Percentiles rank a stretch among this genome's conserved stretches.
These are phyloP conservation scores for Diachrysia chrysitis DNA, from an alignment of 2,888 invertebrate genomes.

Conservation along the genomic window DNA sequence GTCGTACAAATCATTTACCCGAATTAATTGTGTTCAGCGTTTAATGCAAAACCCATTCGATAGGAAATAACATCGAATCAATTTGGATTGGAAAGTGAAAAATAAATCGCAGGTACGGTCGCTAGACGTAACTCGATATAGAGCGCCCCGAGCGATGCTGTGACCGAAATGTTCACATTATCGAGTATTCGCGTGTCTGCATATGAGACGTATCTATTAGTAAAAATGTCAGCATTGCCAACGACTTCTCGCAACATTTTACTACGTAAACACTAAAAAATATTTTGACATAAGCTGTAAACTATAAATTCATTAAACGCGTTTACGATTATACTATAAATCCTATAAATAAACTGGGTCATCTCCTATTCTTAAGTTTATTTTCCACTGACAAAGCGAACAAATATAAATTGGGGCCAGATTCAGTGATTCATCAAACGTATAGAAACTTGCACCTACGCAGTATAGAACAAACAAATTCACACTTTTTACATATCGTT, in stretches of 20 bases:
- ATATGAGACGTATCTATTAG: slow-evolving; percentile 20
- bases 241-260: slow-evolving; percentile 16
- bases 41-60: slow-evolving; percentile 55
- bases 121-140: slow-evolving; percentile 54
- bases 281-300: slow-evolving; percentile 36
- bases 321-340: slow-evolving; percentile 51
- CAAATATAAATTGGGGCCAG: slow-evolving; percentile 63
- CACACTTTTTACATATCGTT: slow-evolving; percentile 65
- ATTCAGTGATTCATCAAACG: slow-evolving; percentile 67
- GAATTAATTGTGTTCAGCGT: slow-evolving; percentile 39
- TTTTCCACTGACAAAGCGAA: slow-evolving; percentile 38
- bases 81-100: slow-evolving; percentile 59
- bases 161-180: slow-evolving; percentile 53
- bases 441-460: slow-evolving; percentile 64
- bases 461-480: slow-evolving; percentile 41
- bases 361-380: slow-evolving; percentile 40
- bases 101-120: slow-evolving; percentile 61
- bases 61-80: slow-evolving; percentile 57
- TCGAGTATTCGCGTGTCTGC: slow-evolving; percentile 23
- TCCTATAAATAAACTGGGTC: slow-evolving; percentile 46
- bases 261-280: slow-evolving; percentile 34
- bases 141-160: slow-evolving; percentile 43
- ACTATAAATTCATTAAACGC: slow-evolving; percentile 42
- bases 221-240: slow-evolving; percentile 9
- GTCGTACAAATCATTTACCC: slow-evolving; percentile 24